Evolutionary conservation across 2,797 vertebrate species (phyloP), one percentile per base, ranked within the genome.

Genomic region (Sebastes oblongus): DNA sequence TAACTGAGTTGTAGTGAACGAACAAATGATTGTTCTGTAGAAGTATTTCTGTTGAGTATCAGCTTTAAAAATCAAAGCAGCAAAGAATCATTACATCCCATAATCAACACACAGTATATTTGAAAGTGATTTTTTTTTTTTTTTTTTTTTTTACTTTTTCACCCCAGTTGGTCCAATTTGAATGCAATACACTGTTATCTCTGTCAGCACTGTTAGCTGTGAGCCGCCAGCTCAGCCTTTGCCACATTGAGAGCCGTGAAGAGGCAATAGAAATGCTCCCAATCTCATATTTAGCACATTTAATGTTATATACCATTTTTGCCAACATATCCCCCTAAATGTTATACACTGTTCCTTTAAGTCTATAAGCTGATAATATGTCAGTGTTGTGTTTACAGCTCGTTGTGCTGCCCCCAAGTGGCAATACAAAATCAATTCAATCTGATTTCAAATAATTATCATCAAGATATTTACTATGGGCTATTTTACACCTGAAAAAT

Each of bases 11-110:
- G 75, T 74, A 66, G 69, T 60, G n/a, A 82, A 80, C 59, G 50
- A 86, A 75, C 78, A 85, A 69, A 85, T 80, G 24, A 83, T 87
- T 81, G 77, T 75, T 83, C 72, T 83, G 73, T 68, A 25, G 67
- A 71, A 10, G 29, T 62, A 70, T 85, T 81, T 77, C 60, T 68
- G 32, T 65, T 22, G n/a, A 60, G 54, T 24, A 55, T 56, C 20
- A 18, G 67, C 27, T 80, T 82, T 59, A 46, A 82, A 70, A 86
- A 79, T 75, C 66, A 80, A 82, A 68, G 78, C 32, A 46, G 34
- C 30, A 32, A 27, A 65, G 64, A 65, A 65, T 74, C 16, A 10
- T 65, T 42, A n/a, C 14, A 12, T 64, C 59, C 8, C 4, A 34
- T 67, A 64, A 84, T 71, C 56, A 82, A 27, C 10, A 34, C 32